Evolutionary conservation across 2,797 vertebrate species (phyloP), one percentile per base, ranked within the genome.

Genomic region (Cygnus olor): DNA sequence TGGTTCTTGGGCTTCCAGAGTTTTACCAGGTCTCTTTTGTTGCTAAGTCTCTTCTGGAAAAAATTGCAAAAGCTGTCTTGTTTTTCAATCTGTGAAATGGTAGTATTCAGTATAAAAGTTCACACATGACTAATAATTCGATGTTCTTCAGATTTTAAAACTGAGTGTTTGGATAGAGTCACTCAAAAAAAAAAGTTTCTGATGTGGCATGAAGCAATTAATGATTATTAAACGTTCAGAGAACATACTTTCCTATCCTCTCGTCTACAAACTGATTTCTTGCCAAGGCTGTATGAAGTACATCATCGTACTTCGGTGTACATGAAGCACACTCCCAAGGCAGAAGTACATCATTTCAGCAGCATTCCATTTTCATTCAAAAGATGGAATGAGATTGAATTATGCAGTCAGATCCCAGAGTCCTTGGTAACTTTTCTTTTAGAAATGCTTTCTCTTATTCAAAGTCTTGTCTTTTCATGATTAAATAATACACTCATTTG

Each of bases 401-500:
- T 95, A 94, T 49, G 36, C 14, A 60, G 79, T 63, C 76, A 92
- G 91, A 91, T 87, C 65, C 28, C 53, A 51, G 27, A 71, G 54
- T 90, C 74, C 68, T 84, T 60, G 22, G 40, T 66, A 90, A 89
- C 79, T 97, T 93, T 95, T 93, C 61, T 92, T 60, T 54, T 93
- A 88, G 72, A 95, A 65, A 30, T 80, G 80, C 63, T 96, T 84
- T 96, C 79, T 91, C 56, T 97, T 96, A 95, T 93, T 96, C 95
- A 94, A 95, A 94, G 36, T 68, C 85, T 93, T 96, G 68, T 88
- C 88, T 95, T 96, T 93, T 93, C 76, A 85, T 93, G 91, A 96
- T 96, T 96, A 95, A 96, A 94, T 95, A 95, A 97, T 94, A 80
- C 73, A 45, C 30, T 92, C 51, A 77, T 72, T 95, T 95, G 63